Base-by-base conservation (phyloP, 2,888 invertebrate species). In the Abrostola triplasia region DNA sequence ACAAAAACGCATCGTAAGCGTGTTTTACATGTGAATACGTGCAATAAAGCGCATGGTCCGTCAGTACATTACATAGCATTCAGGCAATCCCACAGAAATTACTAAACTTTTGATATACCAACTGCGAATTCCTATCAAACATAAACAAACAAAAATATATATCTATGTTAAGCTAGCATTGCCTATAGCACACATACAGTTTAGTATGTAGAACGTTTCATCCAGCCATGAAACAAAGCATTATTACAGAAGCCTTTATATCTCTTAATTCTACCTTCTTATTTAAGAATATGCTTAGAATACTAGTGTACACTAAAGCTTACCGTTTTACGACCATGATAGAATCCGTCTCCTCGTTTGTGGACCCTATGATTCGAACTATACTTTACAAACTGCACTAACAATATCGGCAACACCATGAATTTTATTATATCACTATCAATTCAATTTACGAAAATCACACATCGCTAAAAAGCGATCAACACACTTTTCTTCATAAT, bases 281-380 rank as follows among this genome's bases (percentile, higher is more conserved):
- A 12, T 38, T 36, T 10, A 49, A 10, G 24, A 36, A 64, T 36
- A 36, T 41, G 9, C 12, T 42, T 55, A 63, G 77, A 59, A 53
- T 56, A 81, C 76, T 76, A 82, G 79, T 83, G 76, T 68, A 75
- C 50, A 77, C 65, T 76, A 82, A 77, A 84, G 90, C 94, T 92
- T 86, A 95, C 94, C 94, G 94, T 94, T 95, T 95, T 92, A 95
- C 94, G 93, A 94, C 95, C 95, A 95, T 95, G 93, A 90, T 95
- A 94, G 93, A 94, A 93, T 93, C 94, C 95, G 95, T 95, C 89
- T 89, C 91, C 90, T 93, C 95, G 90, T 90, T 92, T 91, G 90
- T 93, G 92, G 95, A 94, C 92, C 95, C 95, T 94, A 95, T 95
- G 95, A 92, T 95, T 95, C 88, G 92, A 90, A 91, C 83, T 90